phyloP scores from a whole-genome alignment of 53 echinoderm and acorn worm genomes.

The Antedon mediterranea region DNA sequence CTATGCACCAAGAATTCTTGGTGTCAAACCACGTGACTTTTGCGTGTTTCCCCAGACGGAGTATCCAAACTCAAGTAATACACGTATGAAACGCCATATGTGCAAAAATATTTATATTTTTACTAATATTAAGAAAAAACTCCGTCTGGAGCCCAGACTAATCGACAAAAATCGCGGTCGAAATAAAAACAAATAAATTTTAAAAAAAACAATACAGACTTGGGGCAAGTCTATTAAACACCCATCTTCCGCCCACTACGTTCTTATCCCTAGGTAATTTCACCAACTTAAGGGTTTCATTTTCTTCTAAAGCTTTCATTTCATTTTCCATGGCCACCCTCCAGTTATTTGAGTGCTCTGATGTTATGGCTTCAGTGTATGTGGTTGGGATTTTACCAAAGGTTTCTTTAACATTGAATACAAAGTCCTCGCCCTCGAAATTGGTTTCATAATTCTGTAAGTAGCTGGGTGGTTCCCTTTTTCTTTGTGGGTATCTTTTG shows the following conservation, averaged over 20 bases:
- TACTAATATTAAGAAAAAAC: too few relatives aligned
- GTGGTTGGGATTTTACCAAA: constrained; percentile 7
- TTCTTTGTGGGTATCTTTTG: constrained; percentile 17
- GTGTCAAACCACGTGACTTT: too few relatives aligned
- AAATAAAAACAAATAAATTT: too few relatives aligned
- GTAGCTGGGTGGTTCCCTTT: constrained; percentile 12
- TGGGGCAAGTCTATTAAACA: constrained; percentile 5
- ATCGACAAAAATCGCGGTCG: too few relatives aligned
- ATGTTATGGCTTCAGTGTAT: constrained; percentile 19
- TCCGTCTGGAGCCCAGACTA: too few relatives aligned
- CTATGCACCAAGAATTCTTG: too few relatives aligned
- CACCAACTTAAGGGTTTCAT: constrained; percentile 11
- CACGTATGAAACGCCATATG: too few relatives aligned
- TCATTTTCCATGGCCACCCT: constrained; percentile 25
- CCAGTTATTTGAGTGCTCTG: constrained; percentile 17
- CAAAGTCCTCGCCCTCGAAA: constrained; percentile 6
- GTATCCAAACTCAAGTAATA: too few relatives aligned
- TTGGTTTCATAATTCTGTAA: constrained; percentile 10
- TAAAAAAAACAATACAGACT: too few relatives aligned
- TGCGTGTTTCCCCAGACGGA: too few relatives aligned
- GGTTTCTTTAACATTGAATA: not conserved
- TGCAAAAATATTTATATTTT: too few relatives aligned
- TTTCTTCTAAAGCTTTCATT: constrained; percentile 14
- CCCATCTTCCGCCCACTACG: constrained; percentile 9
- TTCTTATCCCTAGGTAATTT: constrained; percentile 16